Evolutionary conservation across 92 coral and sea anemone genomes (phyloP).

Genomic region (Pocillopora meandrina): DNA sequence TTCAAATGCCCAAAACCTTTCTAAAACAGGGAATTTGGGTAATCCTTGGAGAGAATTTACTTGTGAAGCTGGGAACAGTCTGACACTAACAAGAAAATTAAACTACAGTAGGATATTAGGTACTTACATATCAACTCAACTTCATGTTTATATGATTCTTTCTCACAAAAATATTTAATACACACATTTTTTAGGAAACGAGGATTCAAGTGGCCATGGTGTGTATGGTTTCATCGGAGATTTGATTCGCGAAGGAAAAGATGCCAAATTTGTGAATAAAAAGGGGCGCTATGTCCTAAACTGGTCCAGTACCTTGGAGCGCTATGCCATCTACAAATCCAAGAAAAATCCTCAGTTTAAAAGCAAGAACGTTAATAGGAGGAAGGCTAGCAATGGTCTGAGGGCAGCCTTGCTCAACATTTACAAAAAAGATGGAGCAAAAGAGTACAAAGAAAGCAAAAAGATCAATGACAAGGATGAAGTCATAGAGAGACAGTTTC

Average conservation of each 20-base stretch:
- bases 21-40: no score
- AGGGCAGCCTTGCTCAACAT: slow-evolving; percentile 40
- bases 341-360: slow-evolving; percentile 27
- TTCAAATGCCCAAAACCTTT: no score
- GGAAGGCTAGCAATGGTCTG: slow-evolving; percentile 32
- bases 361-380: not conserved
- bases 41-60: no score
- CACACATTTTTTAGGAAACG: not conserved
- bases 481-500: slow-evolving; percentile 37
- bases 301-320: slow-evolving; percentile 32
- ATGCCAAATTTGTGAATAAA: slow-evolving; percentile 29
- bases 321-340: slow-evolving; percentile 27
- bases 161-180: not conserved
- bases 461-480: slow-evolving; percentile 30
- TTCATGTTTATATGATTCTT: no score
- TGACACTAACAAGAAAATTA: no score
- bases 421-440: slow-evolving; percentile 44
- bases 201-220: slow-evolving; percentile 1
- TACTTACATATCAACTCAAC: not conserved
- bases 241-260: slow-evolving; percentile 32
- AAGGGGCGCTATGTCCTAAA: slow-evolving; percentile 34
- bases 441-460: slow-evolving; percentile 34
- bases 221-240: slow-evolving; percentile 34
- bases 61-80: no score
- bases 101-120: no score